Percentiles rank a stretch among this genome's conserved stretches.
Conservation (phyloP, 2,113 vertebrate genomes). For the Xyrauchen texanus region DNA sequence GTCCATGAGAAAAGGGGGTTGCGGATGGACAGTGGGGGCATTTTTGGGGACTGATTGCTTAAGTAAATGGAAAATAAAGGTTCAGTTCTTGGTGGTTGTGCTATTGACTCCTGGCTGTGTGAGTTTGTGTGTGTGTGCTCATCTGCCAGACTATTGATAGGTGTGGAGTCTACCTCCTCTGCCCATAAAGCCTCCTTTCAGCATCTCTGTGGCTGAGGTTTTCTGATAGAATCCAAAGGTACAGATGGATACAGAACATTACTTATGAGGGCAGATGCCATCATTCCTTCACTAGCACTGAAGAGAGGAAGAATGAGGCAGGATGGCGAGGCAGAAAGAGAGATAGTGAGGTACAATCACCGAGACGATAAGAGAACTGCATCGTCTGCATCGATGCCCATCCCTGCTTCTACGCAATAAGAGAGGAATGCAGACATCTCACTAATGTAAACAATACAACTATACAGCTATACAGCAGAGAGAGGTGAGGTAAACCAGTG, state of each 20-base stretch:
- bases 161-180: not conserved
- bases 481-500: conserved; percentile 2
- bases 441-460: conserved; percentile 41
- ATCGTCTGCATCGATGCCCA: conserved; percentile 27
- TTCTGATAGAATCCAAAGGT: conserved; percentile 1
- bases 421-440: conserved; percentile 43
- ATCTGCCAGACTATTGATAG: not conserved
- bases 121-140: not conserved
- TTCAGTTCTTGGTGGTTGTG: not conserved
- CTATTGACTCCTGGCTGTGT: not conserved
- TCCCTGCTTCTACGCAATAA: conserved; percentile 14
- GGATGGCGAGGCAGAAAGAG: conserved; percentile 6
- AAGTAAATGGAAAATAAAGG: not conserved
- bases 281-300: conserved; percentile 15
- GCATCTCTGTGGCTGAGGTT: conserved; percentile 11
- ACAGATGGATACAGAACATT: conserved; percentile 51
- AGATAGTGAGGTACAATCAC: conserved; percentile 8
- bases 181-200: not conserved
- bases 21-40: not conserved
- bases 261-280: conserved; percentile 35
- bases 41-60: not conserved
- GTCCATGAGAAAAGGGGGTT: not conserved
- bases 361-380: conserved; percentile 28
- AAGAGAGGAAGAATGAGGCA: conserved; percentile 7
- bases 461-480: not conserved